Base-by-base conservation (phyloP, 2,113 vertebrate species). In the Perca flavescens region DNA sequence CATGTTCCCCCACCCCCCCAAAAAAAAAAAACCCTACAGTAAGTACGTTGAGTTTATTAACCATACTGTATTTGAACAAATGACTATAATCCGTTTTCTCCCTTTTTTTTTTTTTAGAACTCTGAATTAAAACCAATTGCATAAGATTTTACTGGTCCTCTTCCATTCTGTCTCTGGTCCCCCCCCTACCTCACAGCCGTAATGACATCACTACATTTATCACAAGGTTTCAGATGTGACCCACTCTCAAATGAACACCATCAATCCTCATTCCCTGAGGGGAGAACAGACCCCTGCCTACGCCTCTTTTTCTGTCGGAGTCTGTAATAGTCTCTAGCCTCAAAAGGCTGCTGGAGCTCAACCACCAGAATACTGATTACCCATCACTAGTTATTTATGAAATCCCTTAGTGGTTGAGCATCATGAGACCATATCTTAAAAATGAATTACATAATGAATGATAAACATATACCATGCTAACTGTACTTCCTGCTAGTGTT, bases 121-220 rank as follows among this genome's bases (percentile, higher is more conserved):
- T 25, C 25, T 25, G 25, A 25, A 25, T 25, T 71, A 50, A 57
- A 64, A n/a, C 49, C 34, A n/a, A 63, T 88, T 83, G 78, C 63
- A 52, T 66, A 84, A 85, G 6, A 72, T 56, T 73, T 75, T 22
- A 58, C 49, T 19, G 31, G 17, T 74, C 52, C 36, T 28, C 28
- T 77, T 65, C 56, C 1, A 5, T 75, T 61, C 19, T 5, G 0
- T 10, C 40, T 34, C 31, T 31, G 12, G 4, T 8, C 4, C 34
- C 2, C 57, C 7, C 5, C 19, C 12, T 21, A n/a, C 5, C 10
- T 21, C 10, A 11, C 34, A 54, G 60, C 67, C 16, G 16, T 70
- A 66, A 79, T 89, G 77, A 89, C 85, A 87, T 94, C 70, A 88
- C 76, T 76, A 74, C 85, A 91, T 86, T 88, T 77, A 90, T 89